phyloP scores from a whole-genome alignment of 2,888 invertebrate genomes.

The Hirtodrosophila confusa region DNA sequence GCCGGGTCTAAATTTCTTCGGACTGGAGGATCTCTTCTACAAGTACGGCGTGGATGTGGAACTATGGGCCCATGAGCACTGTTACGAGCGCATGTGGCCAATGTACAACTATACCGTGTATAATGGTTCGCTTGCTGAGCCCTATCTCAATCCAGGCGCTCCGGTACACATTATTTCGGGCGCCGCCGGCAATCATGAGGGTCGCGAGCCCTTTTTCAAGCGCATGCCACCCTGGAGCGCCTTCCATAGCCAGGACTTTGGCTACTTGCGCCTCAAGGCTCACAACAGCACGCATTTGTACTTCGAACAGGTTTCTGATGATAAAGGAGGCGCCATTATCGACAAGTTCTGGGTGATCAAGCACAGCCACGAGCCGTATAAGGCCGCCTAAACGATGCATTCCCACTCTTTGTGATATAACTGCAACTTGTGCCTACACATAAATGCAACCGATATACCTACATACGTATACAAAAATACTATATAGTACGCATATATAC shows the following conservation, averaged over 20 bases:
- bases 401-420: conserved; percentile 12
- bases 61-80: conserved; percentile 99
- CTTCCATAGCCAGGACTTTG: conserved; percentile 94
- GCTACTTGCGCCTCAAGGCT: conserved; percentile 93
- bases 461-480: background rate
- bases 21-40: conserved; percentile 93
- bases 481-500: background rate
- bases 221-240: conserved; percentile 90
- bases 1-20: conserved; percentile 87
- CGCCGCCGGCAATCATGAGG: conserved; percentile 94
- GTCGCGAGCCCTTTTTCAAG: conserved; percentile 90
- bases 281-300: conserved; percentile 93
- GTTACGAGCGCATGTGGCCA: conserved; percentile 98
- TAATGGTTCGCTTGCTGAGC: conserved; percentile 86
- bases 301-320: conserved; percentile 94
- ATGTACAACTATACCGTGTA: conserved; percentile 92
- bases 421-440: background rate
- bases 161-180: conserved; percentile 96
- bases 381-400: conserved; percentile 7
- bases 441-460: background rate
- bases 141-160: conserved; percentile 88
- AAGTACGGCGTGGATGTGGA: conserved; percentile 96
- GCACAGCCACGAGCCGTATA: conserved; percentile 83
- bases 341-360: conserved; percentile 89
- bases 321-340: conserved; percentile 88